Conservation (phyloP, 2,888 invertebrate genomes). For the Alsophila aescularia region DNA sequence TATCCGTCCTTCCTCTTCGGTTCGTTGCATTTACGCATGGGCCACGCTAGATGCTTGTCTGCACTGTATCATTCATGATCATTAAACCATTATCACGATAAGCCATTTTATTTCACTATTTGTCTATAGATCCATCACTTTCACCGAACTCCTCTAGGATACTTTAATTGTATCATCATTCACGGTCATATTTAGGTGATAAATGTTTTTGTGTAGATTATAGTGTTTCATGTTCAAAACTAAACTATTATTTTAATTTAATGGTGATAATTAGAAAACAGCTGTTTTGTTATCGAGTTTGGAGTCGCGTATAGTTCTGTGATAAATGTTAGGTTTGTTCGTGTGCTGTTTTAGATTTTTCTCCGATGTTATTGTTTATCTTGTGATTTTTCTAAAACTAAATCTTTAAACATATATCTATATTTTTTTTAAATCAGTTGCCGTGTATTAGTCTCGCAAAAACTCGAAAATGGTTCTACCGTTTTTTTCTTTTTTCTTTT, state of each 20-base stretch:
- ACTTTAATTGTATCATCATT: conserved; percentile 40
- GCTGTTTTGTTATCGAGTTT: conserved; percentile 1
- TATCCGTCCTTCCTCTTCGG: conserved; percentile 73
- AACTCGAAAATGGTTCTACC: too few relatives aligned
- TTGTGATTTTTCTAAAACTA: neutral
- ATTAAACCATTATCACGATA: conserved; percentile 37
- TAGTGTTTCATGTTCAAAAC: conserved; percentile 29
- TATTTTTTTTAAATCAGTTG: too few relatives aligned
- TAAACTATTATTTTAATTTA: neutral
- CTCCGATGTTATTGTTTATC: neutral
- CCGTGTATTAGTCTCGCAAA: too few relatives aligned
- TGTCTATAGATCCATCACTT: conserved; percentile 24
- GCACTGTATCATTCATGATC: conserved; percentile 63
- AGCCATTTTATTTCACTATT: conserved; percentile 28
- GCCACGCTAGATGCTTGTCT: conserved; percentile 81
- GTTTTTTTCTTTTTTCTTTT: too few relatives aligned
- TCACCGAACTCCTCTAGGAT: conserved; percentile 35
- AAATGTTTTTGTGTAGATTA: conserved; percentile 35
- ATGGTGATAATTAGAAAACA: conserved; percentile 3
- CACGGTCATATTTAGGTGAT: conserved; percentile 36
- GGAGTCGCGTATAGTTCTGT: conserved; percentile 1
- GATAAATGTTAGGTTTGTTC: too few relatives aligned
- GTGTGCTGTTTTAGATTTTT: neutral
- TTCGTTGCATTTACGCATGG: conserved; percentile 83
- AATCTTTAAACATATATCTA: neutral